Evolutionary conservation across 1,140 invertebrate genomes (phyloP).

Genomic region (Laupala kohalensis): DNA sequence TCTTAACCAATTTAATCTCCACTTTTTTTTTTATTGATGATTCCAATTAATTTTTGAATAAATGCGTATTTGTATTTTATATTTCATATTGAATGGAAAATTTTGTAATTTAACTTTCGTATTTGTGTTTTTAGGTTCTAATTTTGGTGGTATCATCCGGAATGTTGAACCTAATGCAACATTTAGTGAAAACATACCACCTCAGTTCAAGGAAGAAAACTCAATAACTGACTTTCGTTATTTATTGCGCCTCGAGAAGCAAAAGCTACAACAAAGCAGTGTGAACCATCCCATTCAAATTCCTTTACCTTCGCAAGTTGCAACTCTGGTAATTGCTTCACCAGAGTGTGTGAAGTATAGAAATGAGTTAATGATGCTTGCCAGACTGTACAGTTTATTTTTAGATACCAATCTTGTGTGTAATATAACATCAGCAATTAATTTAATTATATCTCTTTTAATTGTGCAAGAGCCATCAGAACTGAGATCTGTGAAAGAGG

Average conservation of each 20-base stretch:
- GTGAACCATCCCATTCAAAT: not conserved
- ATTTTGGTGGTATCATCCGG: slow-evolving; percentile 24
- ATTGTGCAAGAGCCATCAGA: slow-evolving; percentile 20
- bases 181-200: slow-evolving; percentile 22
- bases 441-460: slow-evolving; percentile 41
- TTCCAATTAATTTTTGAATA: too few species aligned
- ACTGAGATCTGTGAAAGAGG: slow-evolving; percentile 16
- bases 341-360: slow-evolving; percentile 27
- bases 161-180: slow-evolving; percentile 24
- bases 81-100: too few species aligned
- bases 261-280: slow-evolving; percentile 21
- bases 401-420: slow-evolving; percentile 34
- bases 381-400: slow-evolving; percentile 31
- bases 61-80: too few species aligned
- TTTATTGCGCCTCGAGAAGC: slow-evolving; percentile 24
- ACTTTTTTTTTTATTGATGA: too few species aligned
- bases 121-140: slow-evolving; percentile 4
- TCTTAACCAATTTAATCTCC: too few species aligned
- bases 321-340: slow-evolving; percentile 21
- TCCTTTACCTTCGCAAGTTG: slow-evolving; percentile 15
- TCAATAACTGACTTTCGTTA: slow-evolving; percentile 24
- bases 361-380: slow-evolving; percentile 29
- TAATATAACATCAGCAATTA: slow-evolving; percentile 42
- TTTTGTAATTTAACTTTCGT: too few species aligned
- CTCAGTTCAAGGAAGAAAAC: slow-evolving; percentile 19